Base-by-base conservation (phyloP, 2,888 invertebrate genomes). In the Pasiphila rectangulata region DNA sequence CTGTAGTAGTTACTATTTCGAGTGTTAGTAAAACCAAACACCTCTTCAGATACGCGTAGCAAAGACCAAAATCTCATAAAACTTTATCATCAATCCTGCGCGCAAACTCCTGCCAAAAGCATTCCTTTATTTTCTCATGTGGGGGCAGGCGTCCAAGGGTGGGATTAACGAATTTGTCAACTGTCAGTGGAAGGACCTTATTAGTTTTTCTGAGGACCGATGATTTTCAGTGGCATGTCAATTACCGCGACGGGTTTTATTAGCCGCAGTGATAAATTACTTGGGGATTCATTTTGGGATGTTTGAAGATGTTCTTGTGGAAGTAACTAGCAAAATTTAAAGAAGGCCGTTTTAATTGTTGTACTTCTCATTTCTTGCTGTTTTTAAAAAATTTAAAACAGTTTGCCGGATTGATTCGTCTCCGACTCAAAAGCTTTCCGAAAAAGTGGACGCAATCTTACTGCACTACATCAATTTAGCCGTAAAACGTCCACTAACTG, bases 121-220 rank as follows among this genome's bases (percentile, higher is more conserved):
- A 69, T 63, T 56, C 61, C 51, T 58, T 64, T 64, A 69, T 70
- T 68, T 69, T 68, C 70, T 65, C 68, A 63, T 64, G 68, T 61
- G 63, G 51, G 54, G 51, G 44, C 52, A 47, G 49, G 54, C 49
- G 49, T 38, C 38, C 32, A 3, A 45, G 61, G 65, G 67, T 64
- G 72, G 75, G 76, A 86, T 86, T 85, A 84, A 82, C 84, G 82
- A 84, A 87, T 87, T 86, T 87, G 85, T 87, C 87, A 87, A 83
- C 73, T 83, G 86, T 86, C 86, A 83, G 67, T 55, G 57, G 49
- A 59, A 71, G 64, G 72, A 64, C 74, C 77, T 81, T 86, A 86
- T 86, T 84, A 83, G 80, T 82, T 83, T 80, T 80, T 77, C 75
- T 64, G 63, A 63, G 70, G 73, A 71, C 47, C 59, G 69, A 71